phyloP scores from a whole-genome alignment of 2,113 vertebrate species.

The Condylura cristata region DNA sequence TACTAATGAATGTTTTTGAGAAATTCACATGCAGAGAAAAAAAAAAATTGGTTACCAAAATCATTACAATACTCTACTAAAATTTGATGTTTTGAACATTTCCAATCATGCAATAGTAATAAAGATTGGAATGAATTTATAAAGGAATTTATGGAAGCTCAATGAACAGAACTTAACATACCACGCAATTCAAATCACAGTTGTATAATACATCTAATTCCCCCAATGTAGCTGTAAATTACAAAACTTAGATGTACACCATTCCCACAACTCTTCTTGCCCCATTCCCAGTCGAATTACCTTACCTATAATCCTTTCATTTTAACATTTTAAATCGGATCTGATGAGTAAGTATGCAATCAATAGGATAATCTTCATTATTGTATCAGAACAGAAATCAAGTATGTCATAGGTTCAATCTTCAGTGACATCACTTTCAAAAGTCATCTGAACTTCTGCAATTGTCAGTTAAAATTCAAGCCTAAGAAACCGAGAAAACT shows the following conservation, averaged over 20 bases:
- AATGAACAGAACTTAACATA: slow-evolving; percentile 56
- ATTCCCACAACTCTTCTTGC: background rate
- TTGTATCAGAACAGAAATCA: slow-evolving; percentile 63
- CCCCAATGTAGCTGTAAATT: slow-evolving; percentile 31
- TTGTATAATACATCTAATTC: slow-evolving; percentile 51
- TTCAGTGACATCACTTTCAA: slow-evolving; percentile 78
- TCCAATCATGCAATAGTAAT: slow-evolving; percentile 69
- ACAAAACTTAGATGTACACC: slow-evolving; percentile 23
- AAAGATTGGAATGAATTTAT: slow-evolving; percentile 62
- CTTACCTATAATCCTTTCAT: slow-evolving; percentile 56
- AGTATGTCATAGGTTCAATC: slow-evolving; percentile 60
- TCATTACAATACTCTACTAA: slow-evolving; percentile 63
- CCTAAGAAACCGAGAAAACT: slow-evolving; percentile 67
- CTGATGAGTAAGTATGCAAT: slow-evolving; percentile 64
- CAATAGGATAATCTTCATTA: slow-evolving; percentile 69
- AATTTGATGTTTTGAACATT: slow-evolving; percentile 66
- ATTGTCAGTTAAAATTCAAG: slow-evolving; percentile 76
- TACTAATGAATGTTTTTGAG: slow-evolving; percentile 66
- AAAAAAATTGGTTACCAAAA: slow-evolving; percentile 76
- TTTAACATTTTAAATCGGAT: slow-evolving; percentile 51
- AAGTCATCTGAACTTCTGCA: slow-evolving; percentile 74
- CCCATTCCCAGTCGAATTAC: background rate
- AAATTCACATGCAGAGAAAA: slow-evolving; percentile 73
- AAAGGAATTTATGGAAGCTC: slow-evolving; percentile 64
- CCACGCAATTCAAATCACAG: slow-evolving; percentile 63